Percentiles rank a stretch among this genome's conserved stretches.
Evolutionary conservation across 2,113 vertebrate genomes (phyloP).

Genomic region (Willisornis vidua): DNA sequence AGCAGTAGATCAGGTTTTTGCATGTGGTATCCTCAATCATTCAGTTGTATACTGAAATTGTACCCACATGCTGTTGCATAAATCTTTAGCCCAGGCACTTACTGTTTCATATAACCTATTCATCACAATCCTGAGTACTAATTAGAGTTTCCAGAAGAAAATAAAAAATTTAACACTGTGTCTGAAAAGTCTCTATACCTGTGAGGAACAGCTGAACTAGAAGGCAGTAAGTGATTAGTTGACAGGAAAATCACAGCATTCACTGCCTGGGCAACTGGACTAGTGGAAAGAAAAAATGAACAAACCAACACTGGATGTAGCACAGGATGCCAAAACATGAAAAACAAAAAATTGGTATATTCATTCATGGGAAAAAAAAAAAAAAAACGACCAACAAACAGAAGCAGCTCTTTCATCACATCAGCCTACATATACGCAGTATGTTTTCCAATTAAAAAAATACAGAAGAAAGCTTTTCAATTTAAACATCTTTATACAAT

Average conservation of each 20-base stretch:
- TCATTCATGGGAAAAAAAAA: not conserved
- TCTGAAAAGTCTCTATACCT: not conserved
- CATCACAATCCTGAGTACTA: not conserved
- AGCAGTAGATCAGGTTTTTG: not conserved
- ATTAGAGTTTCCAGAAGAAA: slow-evolving; percentile 22
- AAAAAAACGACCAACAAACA: not conserved
- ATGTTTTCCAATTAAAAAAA: not conserved
- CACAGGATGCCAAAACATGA: not conserved
- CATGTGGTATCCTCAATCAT: not conserved
- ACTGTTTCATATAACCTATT: not conserved
- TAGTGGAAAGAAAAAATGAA: not conserved
- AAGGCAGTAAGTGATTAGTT: not conserved
- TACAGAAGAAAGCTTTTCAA: not conserved
- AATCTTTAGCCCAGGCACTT: slow-evolving; percentile 29
- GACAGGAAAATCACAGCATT: not conserved
- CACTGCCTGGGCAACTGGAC: not conserved
- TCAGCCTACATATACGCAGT: not conserved
- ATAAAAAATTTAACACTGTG: not conserved
- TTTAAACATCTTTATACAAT: not conserved
- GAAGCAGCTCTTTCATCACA: not conserved
- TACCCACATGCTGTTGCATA: not conserved
- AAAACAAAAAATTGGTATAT: not conserved
- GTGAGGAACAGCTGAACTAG: not conserved
- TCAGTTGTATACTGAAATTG: slow-evolving; percentile 20
- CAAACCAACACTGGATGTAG: not conserved